These are phyloP conservation scores for Apodemia mormo DNA, from an alignment of 2,888 invertebrate species.

Conservation along the genomic window DNA sequence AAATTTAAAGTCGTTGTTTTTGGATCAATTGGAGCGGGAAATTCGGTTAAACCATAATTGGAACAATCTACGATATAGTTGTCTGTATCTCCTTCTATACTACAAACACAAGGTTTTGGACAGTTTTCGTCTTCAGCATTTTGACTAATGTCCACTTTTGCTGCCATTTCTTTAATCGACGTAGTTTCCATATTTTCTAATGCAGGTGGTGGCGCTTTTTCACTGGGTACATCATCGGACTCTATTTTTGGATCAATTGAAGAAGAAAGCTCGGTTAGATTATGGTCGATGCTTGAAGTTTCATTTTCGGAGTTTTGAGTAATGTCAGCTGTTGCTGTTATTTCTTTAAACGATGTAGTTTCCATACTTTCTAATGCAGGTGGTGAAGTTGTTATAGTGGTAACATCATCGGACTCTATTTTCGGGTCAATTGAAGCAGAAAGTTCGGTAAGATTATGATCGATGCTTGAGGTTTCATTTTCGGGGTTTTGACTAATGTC, in stretches of 20 bases:
- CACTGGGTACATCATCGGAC: conserved; percentile 34
- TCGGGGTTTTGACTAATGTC: conserved; percentile 24
- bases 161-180: conserved; percentile 40
- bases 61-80: conserved; percentile 73
- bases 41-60: conserved; percentile 67
- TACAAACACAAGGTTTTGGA: conserved; percentile 63
- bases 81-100: conserved; percentile 55
- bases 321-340: conserved; percentile 37
- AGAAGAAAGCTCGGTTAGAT: conserved; percentile 72
- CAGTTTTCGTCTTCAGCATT: conserved; percentile 41
- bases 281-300: conserved; percentile 71
- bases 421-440: conserved; percentile 63
- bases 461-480: conserved; percentile 63
- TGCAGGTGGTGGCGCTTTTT: conserved; percentile 42
- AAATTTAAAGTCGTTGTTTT: conserved; percentile 63
- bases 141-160: conserved; percentile 32
- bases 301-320: background rate
- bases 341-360: conserved; percentile 38
- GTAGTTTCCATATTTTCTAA: conserved; percentile 54
- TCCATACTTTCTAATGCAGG: background rate
- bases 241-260: conserved; percentile 56
- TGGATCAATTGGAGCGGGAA: conserved; percentile 66
- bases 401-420: conserved; percentile 44
- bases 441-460: conserved; percentile 69
- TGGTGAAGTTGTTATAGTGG: conserved; percentile 37